phyloP scores from a whole-genome alignment of 2,888 invertebrate genomes.

The Molorchus minor region DNA sequence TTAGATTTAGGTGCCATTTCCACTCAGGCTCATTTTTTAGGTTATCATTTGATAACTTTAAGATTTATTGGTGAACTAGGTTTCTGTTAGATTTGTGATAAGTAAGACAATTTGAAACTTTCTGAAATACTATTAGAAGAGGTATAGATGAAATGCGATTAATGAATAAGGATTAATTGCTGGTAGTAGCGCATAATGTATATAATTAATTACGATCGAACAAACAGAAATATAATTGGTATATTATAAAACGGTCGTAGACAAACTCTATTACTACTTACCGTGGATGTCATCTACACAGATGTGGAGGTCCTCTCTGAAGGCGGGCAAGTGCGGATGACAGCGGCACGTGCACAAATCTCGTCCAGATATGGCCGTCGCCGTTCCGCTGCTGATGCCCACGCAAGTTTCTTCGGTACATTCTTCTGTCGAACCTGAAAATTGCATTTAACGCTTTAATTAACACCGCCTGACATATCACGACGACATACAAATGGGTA shows the following conservation, averaged over 20 bases:
- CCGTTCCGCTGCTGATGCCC: conserved; percentile 75
- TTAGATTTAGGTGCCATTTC: too few relatives aligned
- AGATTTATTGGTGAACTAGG: too few relatives aligned
- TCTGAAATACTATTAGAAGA: too few relatives aligned
- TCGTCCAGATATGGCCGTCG: conserved; percentile 58
- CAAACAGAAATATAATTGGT: too few relatives aligned
- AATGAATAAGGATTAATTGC: too few relatives aligned
- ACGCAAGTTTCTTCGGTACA: conserved; percentile 73
- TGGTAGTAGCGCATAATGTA: background rate
- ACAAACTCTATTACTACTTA: conserved; percentile 62
- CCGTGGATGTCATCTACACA: conserved; percentile 89
- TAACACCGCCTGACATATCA: background rate
- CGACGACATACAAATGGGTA: too few relatives aligned
- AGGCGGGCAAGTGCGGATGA: conserved; percentile 77
- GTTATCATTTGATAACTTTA: too few relatives aligned
- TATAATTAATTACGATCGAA: background rate
- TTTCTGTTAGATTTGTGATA: too few relatives aligned
- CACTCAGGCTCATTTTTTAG: too few relatives aligned
- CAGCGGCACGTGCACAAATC: conserved; percentile 79
- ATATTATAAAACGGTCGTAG: too few relatives aligned
- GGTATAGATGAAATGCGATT: too few relatives aligned
- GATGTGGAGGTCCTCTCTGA: conserved; percentile 84
- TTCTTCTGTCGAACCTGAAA: conserved; percentile 60
- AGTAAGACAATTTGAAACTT: too few relatives aligned
- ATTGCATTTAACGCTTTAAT: background rate